Base-by-base conservation (phyloP, 1,140 invertebrate species). In the Drosophila triauraria region DNA sequence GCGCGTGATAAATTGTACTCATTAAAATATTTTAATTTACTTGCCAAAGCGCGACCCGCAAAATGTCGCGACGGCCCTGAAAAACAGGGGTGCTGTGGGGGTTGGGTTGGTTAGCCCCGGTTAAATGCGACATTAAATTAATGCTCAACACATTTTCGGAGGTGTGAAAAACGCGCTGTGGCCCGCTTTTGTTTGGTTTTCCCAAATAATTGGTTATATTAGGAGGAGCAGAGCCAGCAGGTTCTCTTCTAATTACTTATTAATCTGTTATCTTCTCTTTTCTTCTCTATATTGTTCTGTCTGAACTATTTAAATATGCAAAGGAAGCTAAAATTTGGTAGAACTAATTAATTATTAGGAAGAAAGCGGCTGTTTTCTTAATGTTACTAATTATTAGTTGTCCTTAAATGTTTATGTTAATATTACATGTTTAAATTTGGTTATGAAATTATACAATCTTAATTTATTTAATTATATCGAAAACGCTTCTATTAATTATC, bases 1-100 rank as follows among this genome's bases (percentile, higher is more conserved):
- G 63, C 70, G 68, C 77, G 74, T 91, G 84, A 84, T 91, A 87
- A 91, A 91, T 87, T 91, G 83, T 87, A 80, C 88, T 91, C 88
- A 91, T 91, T 91, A 91, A 91, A 91, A 91, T 91, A 91, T 91
- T 91, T 91, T 91, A 91, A 91, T 91, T 91, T 91, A 88, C 87
- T 91, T 82, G 70, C 70, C 63, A 80, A 80, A 75, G 77, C 64
- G 84, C 70, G 57, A 51, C 68, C 68, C 70, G 56, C 68, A 74
- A 64, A 65, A 68, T 54, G 42, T 50, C 57, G 38, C 65, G 46
- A 58, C 54, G 30, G 35, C 58, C 70, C 65, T 17, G 54, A 43
- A 35, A 54, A 42, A 62, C 30, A 23, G 20, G 56, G 40, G 43
- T 20, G 15, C n/a, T 13, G 25, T 15, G 25, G 20, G 9, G 17